These are phyloP conservation scores for Perccottus glenii DNA, from an alignment of 2,113 vertebrate genomes.

Conservation along the genomic window DNA sequence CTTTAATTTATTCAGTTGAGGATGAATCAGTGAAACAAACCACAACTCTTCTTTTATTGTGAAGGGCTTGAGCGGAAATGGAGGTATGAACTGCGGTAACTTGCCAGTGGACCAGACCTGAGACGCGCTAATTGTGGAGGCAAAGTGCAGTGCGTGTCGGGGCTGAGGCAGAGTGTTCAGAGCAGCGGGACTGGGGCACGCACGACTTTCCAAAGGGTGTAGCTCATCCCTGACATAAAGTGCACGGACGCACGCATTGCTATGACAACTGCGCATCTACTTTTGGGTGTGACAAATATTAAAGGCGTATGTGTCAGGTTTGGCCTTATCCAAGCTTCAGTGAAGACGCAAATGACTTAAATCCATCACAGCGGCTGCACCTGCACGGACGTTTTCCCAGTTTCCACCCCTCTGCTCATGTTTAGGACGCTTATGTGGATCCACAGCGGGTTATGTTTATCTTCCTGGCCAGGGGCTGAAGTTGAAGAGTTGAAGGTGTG, in stretches of 20 bases:
- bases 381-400: neutral
- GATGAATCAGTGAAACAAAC: no score
- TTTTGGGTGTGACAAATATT: constrained; percentile 67
- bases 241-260: constrained; percentile 17
- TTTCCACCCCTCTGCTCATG: neutral
- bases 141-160: constrained; percentile 23
- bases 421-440: neutral
- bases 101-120: neutral
- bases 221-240: neutral
- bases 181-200: neutral
- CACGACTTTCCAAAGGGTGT: neutral
- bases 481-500: constrained; percentile 62
- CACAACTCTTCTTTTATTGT: neutral
- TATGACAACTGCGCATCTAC: constrained; percentile 44
- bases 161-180: constrained; percentile 9
- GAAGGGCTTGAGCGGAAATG: neutral
- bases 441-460: constrained; percentile 6
- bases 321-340: constrained; percentile 11
- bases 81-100: neutral
- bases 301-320: constrained; percentile 26
- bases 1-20: neutral
- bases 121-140: constrained; percentile 8
- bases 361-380: neutral
- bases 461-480: constrained; percentile 37
- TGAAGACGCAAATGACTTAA: constrained; percentile 40